phyloP scores from a whole-genome alignment of 2,888 invertebrate species.

The Luperina nickerlii region DNA sequence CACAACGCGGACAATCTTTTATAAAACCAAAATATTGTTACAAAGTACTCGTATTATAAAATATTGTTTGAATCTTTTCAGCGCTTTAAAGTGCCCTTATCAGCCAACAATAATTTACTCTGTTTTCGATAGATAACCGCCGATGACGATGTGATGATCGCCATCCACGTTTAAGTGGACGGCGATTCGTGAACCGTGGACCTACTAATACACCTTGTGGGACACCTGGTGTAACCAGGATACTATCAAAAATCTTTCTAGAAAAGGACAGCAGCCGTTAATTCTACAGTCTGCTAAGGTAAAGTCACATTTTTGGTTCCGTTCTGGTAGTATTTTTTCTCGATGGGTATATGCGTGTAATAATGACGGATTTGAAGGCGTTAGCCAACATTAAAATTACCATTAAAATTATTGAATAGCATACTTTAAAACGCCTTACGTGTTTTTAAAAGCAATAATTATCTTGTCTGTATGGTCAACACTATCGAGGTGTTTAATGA shows the following conservation, averaged over 20 bases:
- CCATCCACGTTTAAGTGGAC: not conserved
- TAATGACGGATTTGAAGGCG: not conserved
- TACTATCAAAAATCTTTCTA: not conserved
- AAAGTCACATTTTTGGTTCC: not conserved
- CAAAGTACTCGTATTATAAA: not conserved
- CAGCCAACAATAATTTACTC: not conserved
- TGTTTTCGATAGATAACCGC: not conserved
- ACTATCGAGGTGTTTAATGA: not conserved
- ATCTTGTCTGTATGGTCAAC: not conserved
- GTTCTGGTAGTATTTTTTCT: not conserved
- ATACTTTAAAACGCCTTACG: not conserved
- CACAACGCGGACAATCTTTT: not conserved
- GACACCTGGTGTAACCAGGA: not conserved
- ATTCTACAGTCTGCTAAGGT: not conserved
- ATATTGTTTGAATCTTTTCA: not conserved
- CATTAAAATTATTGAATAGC: not conserved
- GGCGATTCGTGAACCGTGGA: not conserved
- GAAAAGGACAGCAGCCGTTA: not conserved
- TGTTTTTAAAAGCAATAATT: not conserved
- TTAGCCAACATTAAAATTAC: not conserved
- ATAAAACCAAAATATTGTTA: not conserved
- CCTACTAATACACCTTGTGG: not conserved
- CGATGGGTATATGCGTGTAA: not conserved
- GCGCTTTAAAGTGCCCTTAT: not conserved
- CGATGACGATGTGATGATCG: no score